phyloP scores from a whole-genome alignment of 2,797 vertebrate genomes.

The Adrianichthys oophorus region DNA sequence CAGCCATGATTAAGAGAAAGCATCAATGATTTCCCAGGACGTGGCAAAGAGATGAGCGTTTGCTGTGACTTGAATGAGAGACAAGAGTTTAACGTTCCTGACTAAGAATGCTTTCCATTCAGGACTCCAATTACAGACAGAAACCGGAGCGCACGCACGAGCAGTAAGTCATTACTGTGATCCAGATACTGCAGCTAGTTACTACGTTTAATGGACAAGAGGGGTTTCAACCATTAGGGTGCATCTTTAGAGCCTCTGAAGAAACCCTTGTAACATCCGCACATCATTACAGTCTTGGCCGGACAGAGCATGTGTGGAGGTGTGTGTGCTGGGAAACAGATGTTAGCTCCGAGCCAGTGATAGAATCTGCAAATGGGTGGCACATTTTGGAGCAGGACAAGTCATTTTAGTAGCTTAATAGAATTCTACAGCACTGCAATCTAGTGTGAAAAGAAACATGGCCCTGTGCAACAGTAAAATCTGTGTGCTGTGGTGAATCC shows the following conservation, averaged over 20 bases:
- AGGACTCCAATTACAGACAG: slow-evolving; percentile 69
- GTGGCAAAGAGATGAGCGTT: slow-evolving; percentile 32
- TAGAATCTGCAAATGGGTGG: slow-evolving; percentile 69
- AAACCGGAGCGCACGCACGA: slow-evolving; percentile 50
- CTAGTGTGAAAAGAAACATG: slow-evolving; percentile 57
- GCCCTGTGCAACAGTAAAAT: slow-evolving; percentile 50
- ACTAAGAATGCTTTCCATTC: slow-evolving; percentile 34
- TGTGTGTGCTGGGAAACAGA: slow-evolving; percentile 19
- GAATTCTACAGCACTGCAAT: slow-evolving; percentile 64
- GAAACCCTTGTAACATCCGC: slow-evolving; percentile 52
- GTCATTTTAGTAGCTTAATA: slow-evolving; percentile 70
- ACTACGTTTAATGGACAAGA: slow-evolving; percentile 68
- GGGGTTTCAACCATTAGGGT: slow-evolving; percentile 71
- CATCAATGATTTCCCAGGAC: slow-evolving; percentile 17
- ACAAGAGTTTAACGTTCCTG: neutral
- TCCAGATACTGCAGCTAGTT: slow-evolving; percentile 53
- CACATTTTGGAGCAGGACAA: slow-evolving; percentile 62
- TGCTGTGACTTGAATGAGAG: slow-evolving; percentile 34
- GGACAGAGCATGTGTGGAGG: slow-evolving; percentile 18
- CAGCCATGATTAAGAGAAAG: slow-evolving; percentile 17
- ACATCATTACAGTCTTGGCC: slow-evolving; percentile 59
- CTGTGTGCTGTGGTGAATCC: slow-evolving; percentile 35
- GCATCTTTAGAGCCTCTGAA: slow-evolving; percentile 62
- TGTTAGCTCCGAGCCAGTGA: slow-evolving; percentile 54
- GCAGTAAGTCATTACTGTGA: slow-evolving; percentile 73